phyloP scores from a whole-genome alignment of 2,797 vertebrate species.

The Hirundo rustica region DNA sequence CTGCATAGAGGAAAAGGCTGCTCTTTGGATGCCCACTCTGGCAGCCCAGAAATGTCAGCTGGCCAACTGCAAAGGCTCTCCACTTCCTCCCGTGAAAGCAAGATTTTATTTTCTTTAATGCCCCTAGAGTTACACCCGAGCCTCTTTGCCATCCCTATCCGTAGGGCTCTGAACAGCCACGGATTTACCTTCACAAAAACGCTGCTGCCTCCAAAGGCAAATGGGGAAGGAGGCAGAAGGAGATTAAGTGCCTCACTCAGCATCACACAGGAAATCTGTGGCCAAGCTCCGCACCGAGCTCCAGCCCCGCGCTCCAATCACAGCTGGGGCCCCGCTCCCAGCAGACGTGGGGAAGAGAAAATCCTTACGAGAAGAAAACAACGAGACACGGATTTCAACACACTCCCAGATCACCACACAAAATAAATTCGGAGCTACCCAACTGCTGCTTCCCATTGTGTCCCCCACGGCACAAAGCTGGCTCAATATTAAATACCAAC shows the following conservation, averaged over 20 bases:
- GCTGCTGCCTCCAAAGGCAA: neutral
- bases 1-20: slow-evolving; percentile 24
- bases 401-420: neutral
- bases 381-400: neutral
- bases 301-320: neutral
- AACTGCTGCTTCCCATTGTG: neutral
- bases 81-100: neutral
- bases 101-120: neutral
- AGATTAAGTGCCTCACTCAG: neutral
- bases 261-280: neutral
- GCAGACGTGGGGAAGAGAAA: neutral
- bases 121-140: neutral
- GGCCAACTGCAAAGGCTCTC: neutral
- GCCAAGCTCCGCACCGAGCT: neutral
- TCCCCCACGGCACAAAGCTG: neutral
- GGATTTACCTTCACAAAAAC: accelerated
- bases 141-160: neutral
- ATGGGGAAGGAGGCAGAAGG: neutral
- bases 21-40: neutral
- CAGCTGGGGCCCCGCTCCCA: neutral
- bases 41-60: slow-evolving; percentile 21
- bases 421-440: neutral
- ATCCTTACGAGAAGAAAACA: neutral
- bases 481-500: neutral
- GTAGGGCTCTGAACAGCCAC: neutral